Conservation (phyloP, 2,797 vertebrate species). For the Rhynchonycteris naso region DNA sequence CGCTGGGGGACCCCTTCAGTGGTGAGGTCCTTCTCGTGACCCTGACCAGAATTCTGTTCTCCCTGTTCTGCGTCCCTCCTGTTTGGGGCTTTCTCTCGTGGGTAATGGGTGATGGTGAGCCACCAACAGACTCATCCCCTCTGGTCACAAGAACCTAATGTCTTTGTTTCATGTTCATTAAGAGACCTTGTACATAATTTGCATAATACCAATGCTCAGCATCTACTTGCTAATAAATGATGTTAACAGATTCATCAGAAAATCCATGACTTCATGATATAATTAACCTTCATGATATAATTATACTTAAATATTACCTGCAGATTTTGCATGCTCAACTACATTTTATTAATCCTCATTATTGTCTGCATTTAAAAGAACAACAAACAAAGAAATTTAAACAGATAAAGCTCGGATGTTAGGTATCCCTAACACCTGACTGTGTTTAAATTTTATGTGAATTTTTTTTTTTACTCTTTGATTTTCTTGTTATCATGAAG, state of each 20-base stretch:
- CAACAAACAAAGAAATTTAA: not conserved
- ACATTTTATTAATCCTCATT: not conserved
- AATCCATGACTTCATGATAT: conserved; percentile 40
- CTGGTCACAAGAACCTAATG: not conserved
- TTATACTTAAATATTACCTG: conserved; percentile 44
- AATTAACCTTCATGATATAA: conserved; percentile 47
- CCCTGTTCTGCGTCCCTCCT: not conserved
- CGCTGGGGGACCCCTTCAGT: not conserved
- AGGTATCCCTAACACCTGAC: not conserved
- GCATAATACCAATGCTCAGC: not conserved
- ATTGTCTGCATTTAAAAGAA: not conserved
- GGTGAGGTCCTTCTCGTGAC: not conserved
- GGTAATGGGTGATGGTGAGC: not conserved
- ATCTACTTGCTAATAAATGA: conserved; percentile 50
- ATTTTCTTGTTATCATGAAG: conserved; percentile 49
- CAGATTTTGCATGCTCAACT: conserved; percentile 14
- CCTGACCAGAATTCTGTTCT: not conserved
- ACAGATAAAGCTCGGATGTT: not conserved
- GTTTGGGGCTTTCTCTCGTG: not conserved
- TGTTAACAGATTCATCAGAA: conserved; percentile 56
- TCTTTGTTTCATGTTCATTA: conserved; percentile 16
- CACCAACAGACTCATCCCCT: not conserved
- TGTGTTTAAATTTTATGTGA: not conserved
- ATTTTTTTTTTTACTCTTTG: not conserved
- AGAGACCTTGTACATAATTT: not conserved